Evolutionary conservation across 2,113 vertebrate genomes (phyloP).

Genomic region (Corvus hawaiiensis): DNA sequence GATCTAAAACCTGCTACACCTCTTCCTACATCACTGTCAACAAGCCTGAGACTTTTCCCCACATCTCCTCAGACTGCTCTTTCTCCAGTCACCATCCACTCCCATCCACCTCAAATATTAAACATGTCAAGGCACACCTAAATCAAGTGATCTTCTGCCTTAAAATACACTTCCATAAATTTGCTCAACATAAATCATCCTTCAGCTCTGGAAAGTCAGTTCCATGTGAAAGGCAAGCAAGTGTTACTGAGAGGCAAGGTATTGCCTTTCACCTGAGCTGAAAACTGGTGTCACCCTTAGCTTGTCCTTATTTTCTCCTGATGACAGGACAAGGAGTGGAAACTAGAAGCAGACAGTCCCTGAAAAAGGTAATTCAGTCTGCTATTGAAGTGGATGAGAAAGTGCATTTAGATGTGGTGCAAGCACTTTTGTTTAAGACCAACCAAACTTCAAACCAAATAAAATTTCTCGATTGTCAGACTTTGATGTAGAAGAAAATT

Average conservation of each 20-base stretch:
- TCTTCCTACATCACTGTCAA: not conserved
- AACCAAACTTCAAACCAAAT: not conserved
- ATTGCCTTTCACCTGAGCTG: not conserved
- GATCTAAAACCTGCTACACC: not conserved
- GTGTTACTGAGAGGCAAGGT: not conserved
- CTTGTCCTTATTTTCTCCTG: not conserved
- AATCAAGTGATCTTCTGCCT: not conserved
- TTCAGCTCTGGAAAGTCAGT: not conserved
- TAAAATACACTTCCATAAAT: not conserved
- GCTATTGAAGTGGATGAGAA: not conserved
- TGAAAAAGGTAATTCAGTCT: not conserved
- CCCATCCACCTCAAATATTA: not conserved
- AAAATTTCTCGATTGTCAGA: not conserved
- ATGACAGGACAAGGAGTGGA: not conserved
- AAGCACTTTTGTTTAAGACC: not conserved
- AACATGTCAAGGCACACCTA: not conserved
- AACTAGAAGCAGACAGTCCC: not conserved
- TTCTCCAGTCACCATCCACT: not conserved
- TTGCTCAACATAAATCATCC: not conserved
- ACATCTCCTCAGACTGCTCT: not conserved
- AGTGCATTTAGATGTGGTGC: not conserved
- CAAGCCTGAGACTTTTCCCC: not conserved
- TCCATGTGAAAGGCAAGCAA: not conserved
- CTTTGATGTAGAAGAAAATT: not conserved
- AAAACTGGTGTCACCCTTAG: not conserved